Evolutionary conservation across 2,797 vertebrate species (phyloP).

Genomic region (Pantherophis alleghaniensis): DNA sequence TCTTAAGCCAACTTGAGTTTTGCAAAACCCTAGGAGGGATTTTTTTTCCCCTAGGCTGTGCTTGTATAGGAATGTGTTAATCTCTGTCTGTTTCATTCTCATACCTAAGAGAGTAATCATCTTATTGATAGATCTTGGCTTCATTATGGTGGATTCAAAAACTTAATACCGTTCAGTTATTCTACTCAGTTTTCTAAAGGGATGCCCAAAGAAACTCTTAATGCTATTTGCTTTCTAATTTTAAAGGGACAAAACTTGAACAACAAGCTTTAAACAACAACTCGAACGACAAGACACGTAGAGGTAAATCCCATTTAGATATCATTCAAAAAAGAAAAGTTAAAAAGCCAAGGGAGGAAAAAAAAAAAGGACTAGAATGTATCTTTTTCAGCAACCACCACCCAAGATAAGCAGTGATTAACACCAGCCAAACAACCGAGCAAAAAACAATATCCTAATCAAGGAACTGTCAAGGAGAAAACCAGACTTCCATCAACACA

Average conservation of each 20-base stretch:
- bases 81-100: constrained; percentile 57
- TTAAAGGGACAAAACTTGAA: constrained; percentile 21
- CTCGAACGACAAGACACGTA: neutral
- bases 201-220: constrained; percentile 60
- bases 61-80: neutral
- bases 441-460: neutral
- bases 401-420: neutral
- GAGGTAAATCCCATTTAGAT: neutral
- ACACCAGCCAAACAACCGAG: neutral
- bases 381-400: neutral
- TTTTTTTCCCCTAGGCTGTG: constrained; percentile 48
- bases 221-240: constrained; percentile 31
- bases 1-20: constrained; percentile 10
- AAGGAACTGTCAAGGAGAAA: neutral
- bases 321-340: neutral
- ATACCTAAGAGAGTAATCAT: constrained; percentile 51
- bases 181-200: constrained; percentile 34
- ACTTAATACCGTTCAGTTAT: constrained; percentile 35
- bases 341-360: neutral
- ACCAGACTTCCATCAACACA: neutral
- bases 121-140: constrained; percentile 54
- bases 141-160: constrained; percentile 46
- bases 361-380: neutral
- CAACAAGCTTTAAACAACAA: neutral
- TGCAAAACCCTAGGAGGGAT: constrained; percentile 49